Conservation (phyloP, 2,888 invertebrate genomes). For the Habroteleia sp. region DNA sequence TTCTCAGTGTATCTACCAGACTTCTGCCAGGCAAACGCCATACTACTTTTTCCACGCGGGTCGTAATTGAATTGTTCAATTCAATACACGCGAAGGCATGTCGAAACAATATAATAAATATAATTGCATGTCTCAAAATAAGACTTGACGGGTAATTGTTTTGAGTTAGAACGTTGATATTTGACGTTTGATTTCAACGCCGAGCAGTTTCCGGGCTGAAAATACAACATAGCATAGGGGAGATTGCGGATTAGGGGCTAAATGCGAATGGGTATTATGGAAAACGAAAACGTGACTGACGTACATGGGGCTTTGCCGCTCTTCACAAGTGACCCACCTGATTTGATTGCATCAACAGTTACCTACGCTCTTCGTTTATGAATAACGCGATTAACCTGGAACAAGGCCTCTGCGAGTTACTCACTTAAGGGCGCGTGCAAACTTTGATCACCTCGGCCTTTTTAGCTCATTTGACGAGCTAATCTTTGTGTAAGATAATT, state of each 20-base stretch:
- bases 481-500: constrained; percentile 33
- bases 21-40: no score
- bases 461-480: constrained; percentile 23
- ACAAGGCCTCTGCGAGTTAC: constrained; percentile 2
- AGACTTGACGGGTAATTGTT: constrained; percentile 7
- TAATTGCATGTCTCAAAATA: neutral
- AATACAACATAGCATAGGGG: constrained; percentile 14
- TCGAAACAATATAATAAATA: no score
- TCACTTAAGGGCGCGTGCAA: constrained; percentile 16
- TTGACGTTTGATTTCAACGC: constrained; percentile 18
- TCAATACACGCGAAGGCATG: no score
- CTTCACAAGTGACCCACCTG: constrained; percentile 28
- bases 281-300: constrained; percentile 52
- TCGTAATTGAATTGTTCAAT: no score
- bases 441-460: constrained; percentile 15
- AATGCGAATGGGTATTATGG: constrained; percentile 42
- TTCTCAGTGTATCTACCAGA: no score
- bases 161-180: constrained; percentile 2
- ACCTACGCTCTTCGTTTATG: constrained; percentile 33
- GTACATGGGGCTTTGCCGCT: constrained; percentile 28
- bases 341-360: constrained; percentile 48
- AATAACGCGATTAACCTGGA: constrained; percentile 35
- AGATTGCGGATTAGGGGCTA: constrained; percentile 44
- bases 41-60: no score
- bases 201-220: constrained; percentile 8